These are phyloP conservation scores for Leptinotarsa texana DNA, from an alignment of 1,140 invertebrate genomes.

Conservation along the genomic window DNA sequence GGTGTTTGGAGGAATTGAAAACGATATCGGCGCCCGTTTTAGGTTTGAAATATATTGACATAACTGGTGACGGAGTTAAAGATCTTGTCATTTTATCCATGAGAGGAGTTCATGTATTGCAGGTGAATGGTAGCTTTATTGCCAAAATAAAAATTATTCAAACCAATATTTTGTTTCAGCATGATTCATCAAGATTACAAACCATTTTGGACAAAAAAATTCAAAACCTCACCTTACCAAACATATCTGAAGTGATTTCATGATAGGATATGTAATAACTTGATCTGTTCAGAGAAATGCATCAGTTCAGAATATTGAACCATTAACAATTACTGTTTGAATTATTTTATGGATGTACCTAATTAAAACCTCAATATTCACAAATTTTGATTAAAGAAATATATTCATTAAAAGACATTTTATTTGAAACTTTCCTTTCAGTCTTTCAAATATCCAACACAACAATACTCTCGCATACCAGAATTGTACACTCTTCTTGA, in stretches of 20 bases:
- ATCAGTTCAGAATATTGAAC: no score
- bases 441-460: no score
- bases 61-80: constrained; percentile 72
- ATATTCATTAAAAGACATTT: no score
- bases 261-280: neutral
- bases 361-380: no score
- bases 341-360: no score
- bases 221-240: constrained; percentile 37
- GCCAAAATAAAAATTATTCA: constrained; percentile 21
- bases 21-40: constrained; percentile 67
- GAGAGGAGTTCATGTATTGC: constrained; percentile 70
- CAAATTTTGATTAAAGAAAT: no score
- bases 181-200: constrained; percentile 51
- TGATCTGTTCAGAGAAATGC: no score
- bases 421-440: no score
- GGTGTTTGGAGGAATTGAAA: constrained; percentile 58
- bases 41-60: constrained; percentile 65
- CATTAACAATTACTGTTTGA: no score
- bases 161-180: constrained; percentile 45
- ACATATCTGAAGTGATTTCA: constrained; percentile 15
- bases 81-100: constrained; percentile 71
- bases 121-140: constrained; percentile 56
- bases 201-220: constrained; percentile 50
- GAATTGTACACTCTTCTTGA: neutral
- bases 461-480: no score